Evolutionary conservation across 2,888 invertebrate genomes (phyloP), one percentile per base, ranked within the genome.

Genomic region (Nymphalis c-album): DNA sequence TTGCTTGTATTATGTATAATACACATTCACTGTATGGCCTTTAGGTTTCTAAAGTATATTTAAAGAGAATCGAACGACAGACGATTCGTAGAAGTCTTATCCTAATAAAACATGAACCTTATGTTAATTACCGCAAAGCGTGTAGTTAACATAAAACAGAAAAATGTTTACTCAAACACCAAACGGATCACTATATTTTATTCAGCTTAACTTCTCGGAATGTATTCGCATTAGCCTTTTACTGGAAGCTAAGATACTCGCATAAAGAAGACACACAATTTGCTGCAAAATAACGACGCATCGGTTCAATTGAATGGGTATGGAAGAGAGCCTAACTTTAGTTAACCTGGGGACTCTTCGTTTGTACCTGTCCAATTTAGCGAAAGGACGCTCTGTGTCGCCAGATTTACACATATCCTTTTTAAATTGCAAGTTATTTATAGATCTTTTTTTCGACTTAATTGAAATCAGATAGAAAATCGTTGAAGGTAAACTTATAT

Each of bases 301-400:
- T 75, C 75, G 75, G 64, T 64, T 74, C 78, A 80, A 81, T 83
- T 82, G 80, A 85, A 85, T 82, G 75, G 81, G 72, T 73, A 72
- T 64, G 67, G 69, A 68, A 68, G 70, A 67, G 68, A 65, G 68
- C 70, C 67, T 67, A 68, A 70, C 60, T 69, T 70, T 60, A 68
- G 67, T 68, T 67, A 67, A 71, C 55, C 67, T 65, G 63, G 64
- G 22, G 58, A 66, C 60, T 70, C 70, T 67, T 70, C 60, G 69
- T 63, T 67, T 74, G 75, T 75, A 73, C 77, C 73, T 78, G 74
- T 80, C 78, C 80, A 81, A 81, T 80, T 83, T 80, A 75, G 74
- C 76, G 74, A 74, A 69, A 70, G 62, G 73, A 75, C 71, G 71
- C 64, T 60, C 68, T 61, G 26, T 60, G 50, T 55, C 51, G 46